Percentiles rank a stretch among this genome's conserved stretches.
phyloP scores from a whole-genome alignment of 1,140 invertebrate genomes.

The Rhagoletis pomonella region DNA sequence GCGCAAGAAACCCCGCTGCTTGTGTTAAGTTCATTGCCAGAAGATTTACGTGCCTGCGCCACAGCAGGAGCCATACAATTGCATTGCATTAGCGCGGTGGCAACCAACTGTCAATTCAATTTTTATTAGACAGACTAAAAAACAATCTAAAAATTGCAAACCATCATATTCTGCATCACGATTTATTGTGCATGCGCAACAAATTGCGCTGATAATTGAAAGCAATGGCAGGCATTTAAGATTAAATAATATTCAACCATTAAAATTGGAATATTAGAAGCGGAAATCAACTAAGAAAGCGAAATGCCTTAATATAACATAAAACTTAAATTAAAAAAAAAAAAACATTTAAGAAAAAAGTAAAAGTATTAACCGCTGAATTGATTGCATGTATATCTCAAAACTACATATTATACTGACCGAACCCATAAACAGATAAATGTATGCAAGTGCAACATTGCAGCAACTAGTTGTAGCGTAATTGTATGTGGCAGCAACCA shows the following conservation, averaged over 20 bases:
- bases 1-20: not conserved
- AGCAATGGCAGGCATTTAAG: not conserved
- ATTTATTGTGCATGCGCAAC: not conserved
- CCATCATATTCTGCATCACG: not conserved
- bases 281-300: not conserved
- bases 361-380: too few species aligned
- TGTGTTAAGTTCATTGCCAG: not conserved
- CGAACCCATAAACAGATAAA: too few species aligned
- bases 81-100: not conserved
- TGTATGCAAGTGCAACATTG: too few species aligned
- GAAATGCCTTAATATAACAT: not conserved
- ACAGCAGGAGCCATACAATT: not conserved
- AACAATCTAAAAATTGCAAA: not conserved
- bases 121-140: not conserved
- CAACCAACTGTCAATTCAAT: not conserved
- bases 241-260: not conserved
- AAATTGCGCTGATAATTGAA: constrained; percentile 2
- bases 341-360: too few species aligned
- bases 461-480: too few species aligned
- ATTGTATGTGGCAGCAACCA: constrained; percentile 5
- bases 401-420: too few species aligned
- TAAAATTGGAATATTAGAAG: not conserved
- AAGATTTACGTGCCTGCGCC: not conserved
- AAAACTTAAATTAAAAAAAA: too few species aligned
- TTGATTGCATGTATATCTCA: too few species aligned